Evolutionary conservation across 2,113 vertebrate genomes (phyloP), one percentile per base, ranked within the genome.

Genomic region (Xyliphius kryptos): DNA sequence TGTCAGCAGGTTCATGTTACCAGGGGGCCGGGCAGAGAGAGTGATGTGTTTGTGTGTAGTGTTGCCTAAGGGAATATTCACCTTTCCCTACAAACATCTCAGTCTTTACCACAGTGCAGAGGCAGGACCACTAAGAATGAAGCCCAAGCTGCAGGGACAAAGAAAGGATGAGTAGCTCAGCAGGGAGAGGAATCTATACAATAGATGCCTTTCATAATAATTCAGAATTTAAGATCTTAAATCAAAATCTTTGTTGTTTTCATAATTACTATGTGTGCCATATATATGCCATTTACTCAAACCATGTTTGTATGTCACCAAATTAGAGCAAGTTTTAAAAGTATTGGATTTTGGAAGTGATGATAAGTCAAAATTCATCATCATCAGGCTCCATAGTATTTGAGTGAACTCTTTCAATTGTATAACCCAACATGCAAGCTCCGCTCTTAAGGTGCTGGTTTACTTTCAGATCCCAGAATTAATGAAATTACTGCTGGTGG

Each of bases 91-190:
- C 19, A 79, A 69, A 66, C 65, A 61, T 47, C 56, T 55, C 69
- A 73, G 76, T 61, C 55, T 76, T 66, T 63, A 67, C 22, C 69
- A 67, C 76, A 66, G 66, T 70, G 63, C 77, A 73, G 68, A 56
- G 32, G 46, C 56, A 68, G 53, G 56, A 63, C 55, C 48, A 38
- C 47, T 74, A 2, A 68, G 74, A 82, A 65, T 69, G 68, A 79
- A 81, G 76, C 72, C 72, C 72, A 76, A 76, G 75, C 74, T 79
- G 80, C 76, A 77, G 77, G 77, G 63, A 68, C 61, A 69, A 73
- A 77, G 65, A 69, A 61, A 8, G 43, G 49, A 59, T 20, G 63
- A 51, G 21, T 16, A 50, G 26, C 46, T 67, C 54, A 56, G 60
- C 15, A 56, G 60, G 43, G 21, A 41, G 17, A 17, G 26, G 1